A percentile compares a stretch with the other conserved stretches of the same genome.
These are phyloP conservation scores for Hippopotamyrus pictus DNA, from an alignment of 2,797 vertebrate genomes.

Conservation along the genomic window DNA sequence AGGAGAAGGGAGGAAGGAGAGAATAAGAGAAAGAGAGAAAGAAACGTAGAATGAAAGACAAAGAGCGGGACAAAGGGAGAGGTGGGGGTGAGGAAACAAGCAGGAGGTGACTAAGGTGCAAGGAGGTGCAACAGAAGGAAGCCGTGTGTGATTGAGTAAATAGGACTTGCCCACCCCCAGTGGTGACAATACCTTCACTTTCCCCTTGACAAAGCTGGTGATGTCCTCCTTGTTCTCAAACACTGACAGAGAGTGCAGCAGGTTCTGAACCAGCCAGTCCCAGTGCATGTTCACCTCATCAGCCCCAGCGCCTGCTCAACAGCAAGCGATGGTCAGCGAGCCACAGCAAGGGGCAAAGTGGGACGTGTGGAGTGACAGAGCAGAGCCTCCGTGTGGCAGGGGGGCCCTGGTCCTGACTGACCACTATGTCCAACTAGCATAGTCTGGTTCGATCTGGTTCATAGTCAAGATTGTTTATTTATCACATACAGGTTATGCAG, in stretches of 20 bases:
- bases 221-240: constrained; percentile 96
- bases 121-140: neutral
- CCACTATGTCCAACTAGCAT: neutral
- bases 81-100: neutral
- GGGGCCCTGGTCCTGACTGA: neutral
- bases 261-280: constrained; percentile 90
- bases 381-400: neutral
- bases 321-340: constrained; percentile 15
- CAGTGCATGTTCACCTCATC: constrained; percentile 91
- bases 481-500: neutral
- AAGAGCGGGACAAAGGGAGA: neutral
- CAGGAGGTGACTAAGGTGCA: neutral
- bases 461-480: neutral
- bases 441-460: neutral
- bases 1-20: neutral
- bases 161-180: neutral
- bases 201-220: constrained; percentile 85
- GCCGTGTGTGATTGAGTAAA: neutral
- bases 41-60: neutral
- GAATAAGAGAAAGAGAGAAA: neutral
- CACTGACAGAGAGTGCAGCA: constrained; percentile 86
- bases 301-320: constrained; percentile 71
- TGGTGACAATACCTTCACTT: constrained; percentile 74
- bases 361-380: neutral
- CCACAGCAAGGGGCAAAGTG: neutral